Evolutionary conservation across 2,113 vertebrate genomes (phyloP).

Genomic region (Phocoena phocoena): DNA sequence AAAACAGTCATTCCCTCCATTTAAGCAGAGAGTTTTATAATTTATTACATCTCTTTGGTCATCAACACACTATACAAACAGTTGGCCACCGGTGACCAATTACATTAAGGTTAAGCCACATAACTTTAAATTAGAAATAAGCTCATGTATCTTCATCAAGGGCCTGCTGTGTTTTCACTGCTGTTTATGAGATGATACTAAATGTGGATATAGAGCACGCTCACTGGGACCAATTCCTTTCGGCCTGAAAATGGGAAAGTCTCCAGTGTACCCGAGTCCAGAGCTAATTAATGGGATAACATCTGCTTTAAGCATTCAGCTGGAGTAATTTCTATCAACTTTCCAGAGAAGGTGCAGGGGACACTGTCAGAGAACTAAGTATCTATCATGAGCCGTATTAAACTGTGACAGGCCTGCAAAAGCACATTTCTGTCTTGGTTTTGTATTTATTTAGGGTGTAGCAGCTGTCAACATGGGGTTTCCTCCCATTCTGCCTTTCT

Average conservation of each 20-base stretch:
- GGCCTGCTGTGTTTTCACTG: slow-evolving; percentile 86
- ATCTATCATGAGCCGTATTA: slow-evolving; percentile 82
- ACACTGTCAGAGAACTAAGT: slow-evolving; percentile 85
- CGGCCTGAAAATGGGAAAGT: slow-evolving; percentile 86
- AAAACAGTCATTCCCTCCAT: slow-evolving; percentile 81
- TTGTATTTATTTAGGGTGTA: slow-evolving; percentile 62
- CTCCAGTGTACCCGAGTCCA: slow-evolving; percentile 86
- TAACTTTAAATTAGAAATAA: slow-evolving; percentile 88
- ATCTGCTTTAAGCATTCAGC: slow-evolving; percentile 88
- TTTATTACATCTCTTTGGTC: slow-evolving; percentile 85
- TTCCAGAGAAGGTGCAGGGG: slow-evolving; percentile 79
- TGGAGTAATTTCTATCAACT: slow-evolving; percentile 85
- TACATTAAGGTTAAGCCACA: slow-evolving; percentile 89
- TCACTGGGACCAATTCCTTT: slow-evolving; percentile 91
- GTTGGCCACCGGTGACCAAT: slow-evolving; percentile 94
- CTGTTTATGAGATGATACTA: slow-evolving; percentile 90
- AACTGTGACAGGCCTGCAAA: slow-evolving; percentile 75
- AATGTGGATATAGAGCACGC: slow-evolving; percentile 87
- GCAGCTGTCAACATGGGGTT: background rate
- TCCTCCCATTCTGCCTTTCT: background rate
- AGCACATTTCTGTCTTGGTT: slow-evolving; percentile 67
- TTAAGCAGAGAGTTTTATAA: slow-evolving; percentile 85
- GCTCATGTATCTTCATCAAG: slow-evolving; percentile 89
- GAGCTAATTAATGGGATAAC: slow-evolving; percentile 91
- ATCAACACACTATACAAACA: slow-evolving; percentile 88